Conservation (phyloP, 2,888 invertebrate genomes). For the Sisyra nigra region DNA sequence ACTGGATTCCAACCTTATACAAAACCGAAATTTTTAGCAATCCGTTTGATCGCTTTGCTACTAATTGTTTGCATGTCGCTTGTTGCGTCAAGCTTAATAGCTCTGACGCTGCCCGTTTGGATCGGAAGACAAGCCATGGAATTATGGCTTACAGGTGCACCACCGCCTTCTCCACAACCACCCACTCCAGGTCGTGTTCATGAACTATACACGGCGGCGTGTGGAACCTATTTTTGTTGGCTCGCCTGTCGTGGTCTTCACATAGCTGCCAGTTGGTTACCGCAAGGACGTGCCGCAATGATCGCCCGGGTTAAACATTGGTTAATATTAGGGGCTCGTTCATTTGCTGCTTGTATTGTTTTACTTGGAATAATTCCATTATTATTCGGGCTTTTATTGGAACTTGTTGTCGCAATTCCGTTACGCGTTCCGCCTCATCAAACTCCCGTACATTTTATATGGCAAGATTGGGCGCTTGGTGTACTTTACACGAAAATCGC, state of each 20-base stretch:
- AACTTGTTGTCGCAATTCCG: slow-evolving; percentile 83
- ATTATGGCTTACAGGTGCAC: slow-evolving; percentile 55
- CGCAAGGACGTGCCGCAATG: slow-evolving; percentile 70
- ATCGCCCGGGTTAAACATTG: slow-evolving; percentile 54
- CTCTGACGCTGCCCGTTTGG: slow-evolving; percentile 80
- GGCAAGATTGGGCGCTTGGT: slow-evolving; percentile 97
- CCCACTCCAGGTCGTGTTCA: slow-evolving; percentile 39
- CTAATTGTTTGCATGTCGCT: slow-evolving; percentile 69
- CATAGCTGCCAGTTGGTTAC: slow-evolving; percentile 72
- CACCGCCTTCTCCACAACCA: slow-evolving; percentile 22
- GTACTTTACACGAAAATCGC: slow-evolving; percentile 96
- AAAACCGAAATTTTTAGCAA: slow-evolving; percentile 67
- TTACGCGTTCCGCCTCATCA: slow-evolving; percentile 82
- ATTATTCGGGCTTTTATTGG: slow-evolving; percentile 80
- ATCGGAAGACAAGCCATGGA: slow-evolving; percentile 80
- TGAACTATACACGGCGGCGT: slow-evolving; percentile 90
- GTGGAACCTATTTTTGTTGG: slow-evolving; percentile 92
- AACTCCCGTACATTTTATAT: slow-evolving; percentile 74
- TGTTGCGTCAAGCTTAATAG: slow-evolving; percentile 67
- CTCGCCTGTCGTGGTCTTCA: slow-evolving; percentile 68
- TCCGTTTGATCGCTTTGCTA: slow-evolving; percentile 50
- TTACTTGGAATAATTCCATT: slow-evolving; percentile 83
- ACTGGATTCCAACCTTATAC: slow-evolving; percentile 82
- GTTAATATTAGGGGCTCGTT: slow-evolving; percentile 58
- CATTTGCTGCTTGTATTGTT: slow-evolving; percentile 57